These are phyloP conservation scores for Scarus forsteni DNA, from an alignment of 2,797 vertebrate species.

Conservation along the genomic window DNA sequence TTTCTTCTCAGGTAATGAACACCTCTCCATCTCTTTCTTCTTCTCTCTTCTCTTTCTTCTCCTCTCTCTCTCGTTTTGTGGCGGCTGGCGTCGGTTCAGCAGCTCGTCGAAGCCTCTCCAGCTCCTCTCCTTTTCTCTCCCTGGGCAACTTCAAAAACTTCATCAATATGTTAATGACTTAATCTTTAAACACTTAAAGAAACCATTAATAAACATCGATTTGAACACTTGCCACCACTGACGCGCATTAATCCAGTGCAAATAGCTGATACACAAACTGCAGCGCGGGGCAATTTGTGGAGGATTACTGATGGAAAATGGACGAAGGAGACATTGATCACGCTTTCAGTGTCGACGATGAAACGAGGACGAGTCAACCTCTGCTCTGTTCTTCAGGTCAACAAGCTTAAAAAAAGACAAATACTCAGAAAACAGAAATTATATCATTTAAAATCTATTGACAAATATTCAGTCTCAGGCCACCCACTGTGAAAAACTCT, in stretches of 20 bases:
- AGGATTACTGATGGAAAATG: slow-evolving; percentile 62
- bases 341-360: slow-evolving; percentile 23
- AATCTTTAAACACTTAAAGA: slow-evolving; percentile 96
- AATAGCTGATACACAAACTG: slow-evolving; percentile 90
- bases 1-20: slow-evolving; percentile 4
- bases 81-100: slow-evolving; percentile 79
- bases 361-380: slow-evolving; percentile 26
- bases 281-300: slow-evolving; percentile 59
- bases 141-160: slow-evolving; percentile 92
- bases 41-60: background rate
- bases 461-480: background rate
- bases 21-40: background rate
- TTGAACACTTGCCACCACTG: slow-evolving; percentile 87
- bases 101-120: slow-evolving; percentile 84
- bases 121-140: slow-evolving; percentile 88
- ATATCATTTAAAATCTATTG: slow-evolving; percentile 9
- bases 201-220: slow-evolving; percentile 95
- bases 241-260: slow-evolving; percentile 94
- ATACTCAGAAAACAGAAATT: slow-evolving; percentile 1
- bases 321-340: slow-evolving; percentile 53
- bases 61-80: slow-evolving; percentile 27
- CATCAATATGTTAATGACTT: slow-evolving; percentile 99
- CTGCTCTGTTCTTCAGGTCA: slow-evolving; percentile 20
- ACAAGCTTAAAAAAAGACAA: slow-evolving; percentile 14
- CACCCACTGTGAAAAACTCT: too few species aligned